Evolutionary conservation across 2,888 invertebrate species (phyloP).

Genomic region (Hirtodrosophila confusa): DNA sequence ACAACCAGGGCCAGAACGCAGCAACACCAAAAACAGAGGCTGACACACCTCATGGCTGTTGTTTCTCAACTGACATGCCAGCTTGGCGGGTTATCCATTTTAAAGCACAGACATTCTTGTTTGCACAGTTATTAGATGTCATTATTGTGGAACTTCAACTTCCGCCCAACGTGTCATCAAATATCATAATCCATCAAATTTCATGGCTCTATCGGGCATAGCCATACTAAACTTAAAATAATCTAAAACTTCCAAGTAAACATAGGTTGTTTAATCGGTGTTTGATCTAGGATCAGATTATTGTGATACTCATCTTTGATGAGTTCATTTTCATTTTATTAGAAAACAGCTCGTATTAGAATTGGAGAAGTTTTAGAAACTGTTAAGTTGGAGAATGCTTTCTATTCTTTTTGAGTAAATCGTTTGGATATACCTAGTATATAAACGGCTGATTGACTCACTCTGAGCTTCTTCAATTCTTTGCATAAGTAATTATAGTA

Average conservation of each 20-base stretch:
- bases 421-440: no score
- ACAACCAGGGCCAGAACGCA: slow-evolving; percentile 9
- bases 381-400: no score
- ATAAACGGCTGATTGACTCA: no score
- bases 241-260: no score
- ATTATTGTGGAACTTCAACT: background rate
- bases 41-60: slow-evolving; percentile 26
- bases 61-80: slow-evolving; percentile 19
- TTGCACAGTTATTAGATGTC: slow-evolving; percentile 29
- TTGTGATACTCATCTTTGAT: background rate
- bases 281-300: background rate
- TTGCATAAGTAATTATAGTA: no score
- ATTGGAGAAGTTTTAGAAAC: no score
- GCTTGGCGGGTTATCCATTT: background rate
- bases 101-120: slow-evolving; percentile 6
- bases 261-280: no score
- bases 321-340: background rate
- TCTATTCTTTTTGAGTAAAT: no score
- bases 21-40: slow-evolving; percentile 4
- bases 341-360: no score
- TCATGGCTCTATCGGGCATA: background rate
- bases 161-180: background rate
- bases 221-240: no score
- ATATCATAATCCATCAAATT: background rate
- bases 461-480: no score